phyloP scores from a whole-genome alignment of 2,888 invertebrate species.

The Diadromus collaris region DNA sequence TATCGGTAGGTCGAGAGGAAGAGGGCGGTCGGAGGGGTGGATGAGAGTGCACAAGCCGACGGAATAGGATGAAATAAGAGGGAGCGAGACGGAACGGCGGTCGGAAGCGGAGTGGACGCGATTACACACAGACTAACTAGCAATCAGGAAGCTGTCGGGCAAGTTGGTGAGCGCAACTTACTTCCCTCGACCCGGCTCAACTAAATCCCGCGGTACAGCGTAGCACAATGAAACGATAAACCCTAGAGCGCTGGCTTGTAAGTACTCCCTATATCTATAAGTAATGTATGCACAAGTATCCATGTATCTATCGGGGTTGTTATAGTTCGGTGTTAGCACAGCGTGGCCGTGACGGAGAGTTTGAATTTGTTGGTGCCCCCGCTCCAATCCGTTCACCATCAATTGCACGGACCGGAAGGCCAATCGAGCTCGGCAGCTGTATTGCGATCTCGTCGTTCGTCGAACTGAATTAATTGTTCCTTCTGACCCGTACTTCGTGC shows the following conservation, averaged over 20 bases:
- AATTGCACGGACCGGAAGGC: constrained; percentile 18
- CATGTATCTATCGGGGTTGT: constrained; percentile 23
- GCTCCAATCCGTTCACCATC: constrained; percentile 23
- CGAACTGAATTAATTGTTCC: constrained; percentile 7
- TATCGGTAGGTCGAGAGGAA: constrained; percentile 21
- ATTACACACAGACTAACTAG: constrained; percentile 74
- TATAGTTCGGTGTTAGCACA: constrained; percentile 23
- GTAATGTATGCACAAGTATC: constrained; percentile 19
- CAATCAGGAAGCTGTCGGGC: constrained; percentile 75
- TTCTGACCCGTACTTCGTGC: background rate
- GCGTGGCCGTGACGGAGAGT: constrained; percentile 1
- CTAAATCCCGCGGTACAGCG: constrained; percentile 62
- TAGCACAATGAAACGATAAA: constrained; percentile 65
- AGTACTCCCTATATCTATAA: constrained; percentile 37
- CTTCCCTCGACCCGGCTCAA: constrained; percentile 65
- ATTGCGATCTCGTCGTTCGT: constrained; percentile 10
- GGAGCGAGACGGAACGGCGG: constrained; percentile 60
- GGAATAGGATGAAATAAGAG: constrained; percentile 22
- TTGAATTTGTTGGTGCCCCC: constrained; percentile 44
- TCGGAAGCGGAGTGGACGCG: constrained; percentile 69
- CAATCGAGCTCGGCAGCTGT: constrained; percentile 6
- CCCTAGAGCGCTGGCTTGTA: constrained; percentile 56
- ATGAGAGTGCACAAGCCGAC: constrained; percentile 23
- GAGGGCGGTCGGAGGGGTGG: constrained; percentile 44
- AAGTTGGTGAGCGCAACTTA: constrained; percentile 72